Base-by-base conservation (phyloP, 2,797 vertebrate species). In the Chaunax sp. region DNA sequence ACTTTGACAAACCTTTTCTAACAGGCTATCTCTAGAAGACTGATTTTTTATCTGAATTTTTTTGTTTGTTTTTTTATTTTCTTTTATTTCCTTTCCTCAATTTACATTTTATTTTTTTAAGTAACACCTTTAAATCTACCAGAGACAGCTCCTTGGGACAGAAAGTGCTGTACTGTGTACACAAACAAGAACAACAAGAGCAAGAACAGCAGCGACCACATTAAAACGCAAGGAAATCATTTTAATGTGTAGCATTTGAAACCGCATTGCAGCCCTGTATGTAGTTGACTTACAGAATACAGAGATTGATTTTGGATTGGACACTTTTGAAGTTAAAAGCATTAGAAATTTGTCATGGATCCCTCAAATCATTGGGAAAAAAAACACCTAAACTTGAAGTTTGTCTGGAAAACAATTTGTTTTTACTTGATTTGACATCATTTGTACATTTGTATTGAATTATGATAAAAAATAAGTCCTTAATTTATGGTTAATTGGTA, bases 1-100 rank as follows among this genome's bases (percentile, higher is more conserved):
- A 98, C 98, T 94, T 95, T 99, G 95, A 99, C 98, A 91, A 99
- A 96, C 93, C 97, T 99, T 97, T 99, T 99, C 96, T 99, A 98
- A 97, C 95, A 94, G 87, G 86, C 86, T 88, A 88, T 89, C 88
- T 77, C 72, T 78, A 87, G 82, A 64, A 80, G 83, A 87, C 82
- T 87, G 92, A 80, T 73, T 92, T 90, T 77, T 50, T 70, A 64
- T 77, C 57, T 85, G 78, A 60, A 13, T n/a, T 14, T 35, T 90
- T 64, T 91, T 33, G 11, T 38, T 90, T 85, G 84, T 66, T 52
- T 57, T 73, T 70, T 59, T 65, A 25, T 55, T 61, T 44, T 64
- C 35, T 74, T 92, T 87, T 81, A 64, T 63, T 49, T 85, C 93
- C 88, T 75, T 67, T 77, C 63, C 77, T 82, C 82, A 59, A 89